A percentile compares a stretch with the other conserved stretches of the same genome.
These are phyloP conservation scores for Tangara arthus DNA, from an alignment of 2,797 vertebrate genomes.

Conservation along the genomic window DNA sequence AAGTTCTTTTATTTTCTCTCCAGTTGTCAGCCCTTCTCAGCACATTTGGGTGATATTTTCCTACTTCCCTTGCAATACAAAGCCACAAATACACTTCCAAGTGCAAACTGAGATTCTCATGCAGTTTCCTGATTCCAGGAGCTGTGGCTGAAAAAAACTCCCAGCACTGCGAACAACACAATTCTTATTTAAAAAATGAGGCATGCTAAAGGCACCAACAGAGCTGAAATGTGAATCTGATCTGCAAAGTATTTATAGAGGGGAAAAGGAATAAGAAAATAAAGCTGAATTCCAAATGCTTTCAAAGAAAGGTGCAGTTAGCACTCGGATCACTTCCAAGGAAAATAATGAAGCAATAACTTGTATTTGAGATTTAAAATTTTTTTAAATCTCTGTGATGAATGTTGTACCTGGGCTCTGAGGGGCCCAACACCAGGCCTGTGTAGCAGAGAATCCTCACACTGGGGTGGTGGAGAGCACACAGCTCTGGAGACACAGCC, in stretches of 20 bases:
- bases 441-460: not conserved
- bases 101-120: constrained; percentile 33
- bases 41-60: constrained; percentile 34
- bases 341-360: not conserved
- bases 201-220: not conserved
- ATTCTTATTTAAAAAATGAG: not conserved
- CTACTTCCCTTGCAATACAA: constrained; percentile 14
- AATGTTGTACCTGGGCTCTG: not conserved
- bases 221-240: not conserved
- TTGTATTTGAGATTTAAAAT: not conserved
- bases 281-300: not conserved
- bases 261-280: not conserved
- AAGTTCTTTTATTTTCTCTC: not conserved
- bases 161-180: not conserved
- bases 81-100: not conserved
- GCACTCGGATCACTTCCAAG: not conserved
- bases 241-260: not conserved
- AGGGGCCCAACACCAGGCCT: not conserved
- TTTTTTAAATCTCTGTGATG: not conserved
- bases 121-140: not conserved
- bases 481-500: not conserved
- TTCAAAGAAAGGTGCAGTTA: not conserved
- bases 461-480: not conserved
- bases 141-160: not conserved
- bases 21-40: not conserved